phyloP scores from a whole-genome alignment of 2,113 vertebrate species.

The Sylvilagus bachmani region DNA sequence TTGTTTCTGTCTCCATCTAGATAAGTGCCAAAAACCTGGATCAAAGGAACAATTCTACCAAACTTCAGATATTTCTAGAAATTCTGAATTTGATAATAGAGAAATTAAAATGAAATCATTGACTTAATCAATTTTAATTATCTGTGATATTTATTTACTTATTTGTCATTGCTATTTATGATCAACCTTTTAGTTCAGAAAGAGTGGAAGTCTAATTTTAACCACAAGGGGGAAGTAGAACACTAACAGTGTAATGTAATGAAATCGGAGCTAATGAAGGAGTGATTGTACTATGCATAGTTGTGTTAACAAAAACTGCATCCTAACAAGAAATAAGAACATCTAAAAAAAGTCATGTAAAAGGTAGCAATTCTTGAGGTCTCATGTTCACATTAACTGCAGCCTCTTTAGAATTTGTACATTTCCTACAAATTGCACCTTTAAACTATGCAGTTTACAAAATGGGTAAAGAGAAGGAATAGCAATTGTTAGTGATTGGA shows the following conservation, averaged over 20 bases:
- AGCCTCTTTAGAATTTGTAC: slow-evolving; percentile 11
- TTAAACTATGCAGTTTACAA: not conserved
- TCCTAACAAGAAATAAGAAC: slow-evolving; percentile 45
- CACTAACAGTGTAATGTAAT: slow-evolving; percentile 9
- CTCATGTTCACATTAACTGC: not conserved
- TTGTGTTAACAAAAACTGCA: slow-evolving; percentile 26
- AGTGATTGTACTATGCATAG: not conserved
- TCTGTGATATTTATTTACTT: not conserved
- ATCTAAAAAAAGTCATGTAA: not conserved
- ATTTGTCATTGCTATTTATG: not conserved
- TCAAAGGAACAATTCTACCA: slow-evolving; percentile 10
- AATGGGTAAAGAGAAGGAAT: slow-evolving; percentile 1
- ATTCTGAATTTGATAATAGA: not conserved
- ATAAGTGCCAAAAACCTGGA: not conserved
- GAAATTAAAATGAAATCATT: not conserved
- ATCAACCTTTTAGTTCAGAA: not conserved
- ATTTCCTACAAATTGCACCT: slow-evolving; percentile 41
- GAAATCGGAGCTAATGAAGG: not conserved
- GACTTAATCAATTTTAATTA: slow-evolving; percentile 24
- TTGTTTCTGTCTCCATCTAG: slow-evolving; percentile 11
- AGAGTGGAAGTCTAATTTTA: slow-evolving; percentile 36
- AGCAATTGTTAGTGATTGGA: slow-evolving; percentile 3
- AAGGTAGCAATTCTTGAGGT: slow-evolving; percentile 41
- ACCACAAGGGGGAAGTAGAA: slow-evolving; percentile 74
- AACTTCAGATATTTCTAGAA: not conserved